These are phyloP conservation scores for Hybognathus amarus DNA, from an alignment of 2,797 vertebrate genomes.

Conservation along the genomic window DNA sequence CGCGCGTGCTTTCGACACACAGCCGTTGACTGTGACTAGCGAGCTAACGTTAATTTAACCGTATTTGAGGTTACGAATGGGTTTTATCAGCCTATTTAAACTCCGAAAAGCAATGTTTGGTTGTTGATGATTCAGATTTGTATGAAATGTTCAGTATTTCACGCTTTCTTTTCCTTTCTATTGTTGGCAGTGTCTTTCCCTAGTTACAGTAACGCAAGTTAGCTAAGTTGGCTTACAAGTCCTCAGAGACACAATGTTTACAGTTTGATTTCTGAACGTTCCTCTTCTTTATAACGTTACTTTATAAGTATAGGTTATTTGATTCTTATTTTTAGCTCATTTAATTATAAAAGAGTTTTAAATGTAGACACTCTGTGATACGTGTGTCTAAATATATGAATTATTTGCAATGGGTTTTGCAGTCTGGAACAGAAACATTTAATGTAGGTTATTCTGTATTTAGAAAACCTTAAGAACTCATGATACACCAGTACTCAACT, in stretches of 20 bases:
- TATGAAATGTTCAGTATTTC: not conserved
- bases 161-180: not conserved
- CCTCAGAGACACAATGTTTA: not conserved
- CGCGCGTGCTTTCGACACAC: not conserved
- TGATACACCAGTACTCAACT: not conserved
- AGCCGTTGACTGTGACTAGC: constrained; percentile 3
- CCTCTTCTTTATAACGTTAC: not conserved
- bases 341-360: not conserved
- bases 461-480: not conserved
- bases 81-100: not conserved
- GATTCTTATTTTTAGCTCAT: not conserved
- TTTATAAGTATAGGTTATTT: not conserved
- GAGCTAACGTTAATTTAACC: not conserved
- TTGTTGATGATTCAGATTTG: not conserved
- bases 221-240: constrained; percentile 9
- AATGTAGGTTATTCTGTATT: not conserved
- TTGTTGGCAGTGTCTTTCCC: not conserved
- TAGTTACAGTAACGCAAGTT: not conserved
- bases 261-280: not conserved
- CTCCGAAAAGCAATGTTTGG: not conserved
- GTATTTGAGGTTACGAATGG: not conserved
- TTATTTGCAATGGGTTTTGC: too few species aligned
- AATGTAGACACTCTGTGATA: not conserved
- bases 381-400: too few species aligned
- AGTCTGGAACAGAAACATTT: not conserved